Percentiles rank a stretch among this genome's conserved stretches.
Evolutionary conservation across 2,888 invertebrate genomes (phyloP).

Genomic region (Archaeoteleia sp.): DNA sequence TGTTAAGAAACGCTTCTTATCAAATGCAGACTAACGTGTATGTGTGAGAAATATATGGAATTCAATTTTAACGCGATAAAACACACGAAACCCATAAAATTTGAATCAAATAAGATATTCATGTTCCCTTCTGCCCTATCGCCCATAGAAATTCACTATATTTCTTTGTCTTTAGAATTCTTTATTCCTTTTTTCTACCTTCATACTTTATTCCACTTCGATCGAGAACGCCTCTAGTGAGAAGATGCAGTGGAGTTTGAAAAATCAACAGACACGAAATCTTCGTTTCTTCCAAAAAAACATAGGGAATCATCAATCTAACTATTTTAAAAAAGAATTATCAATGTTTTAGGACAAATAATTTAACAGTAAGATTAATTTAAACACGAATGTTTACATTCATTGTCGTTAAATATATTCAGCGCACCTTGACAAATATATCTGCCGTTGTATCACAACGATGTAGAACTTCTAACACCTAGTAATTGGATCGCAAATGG

Average conservation of each 20-base stretch:
- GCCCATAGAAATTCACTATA: not conserved
- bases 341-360: no score
- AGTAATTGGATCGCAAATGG: conserved; percentile 10
- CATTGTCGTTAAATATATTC: no score
- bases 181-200: conserved; percentile 20
- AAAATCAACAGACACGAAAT: no score
- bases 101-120: conserved; percentile 29
- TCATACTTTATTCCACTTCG: conserved; percentile 37
- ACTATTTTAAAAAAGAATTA: no score
- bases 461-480: conserved; percentile 1
- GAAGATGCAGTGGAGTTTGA: no score
- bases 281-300: no score
- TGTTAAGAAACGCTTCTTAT: no score
- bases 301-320: no score
- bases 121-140: conserved; percentile 6
- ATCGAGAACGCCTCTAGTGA: no score
- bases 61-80: conserved; percentile 41
- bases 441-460: conserved; percentile 1
- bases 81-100: conserved; percentile 44
- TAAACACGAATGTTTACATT: no score
- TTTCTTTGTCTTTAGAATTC: conserved; percentile 4
- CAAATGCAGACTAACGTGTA: no score
- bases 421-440: not conserved
- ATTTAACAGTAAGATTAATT: no score
- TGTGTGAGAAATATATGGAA: conserved; percentile 5